Evolutionary conservation across 2,888 invertebrate species (phyloP).

Genomic region (Argyresthia albistria): DNA sequence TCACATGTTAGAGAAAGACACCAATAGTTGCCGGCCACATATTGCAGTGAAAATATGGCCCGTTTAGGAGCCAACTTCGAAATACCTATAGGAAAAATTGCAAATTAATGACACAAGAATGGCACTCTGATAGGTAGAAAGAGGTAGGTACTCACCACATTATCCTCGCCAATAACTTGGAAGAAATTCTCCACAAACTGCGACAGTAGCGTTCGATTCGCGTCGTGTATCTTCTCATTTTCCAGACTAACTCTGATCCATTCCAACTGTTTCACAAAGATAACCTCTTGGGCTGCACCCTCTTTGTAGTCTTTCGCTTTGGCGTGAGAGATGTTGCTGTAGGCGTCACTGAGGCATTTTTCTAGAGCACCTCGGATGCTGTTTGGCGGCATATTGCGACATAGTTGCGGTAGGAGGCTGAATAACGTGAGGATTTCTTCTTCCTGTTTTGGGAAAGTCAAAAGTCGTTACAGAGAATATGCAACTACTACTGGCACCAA

Average conservation of each 20-base stretch:
- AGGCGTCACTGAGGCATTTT: slow-evolving; percentile 50
- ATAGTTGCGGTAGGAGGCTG: slow-evolving; percentile 65
- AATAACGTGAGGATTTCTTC: slow-evolving; percentile 56
- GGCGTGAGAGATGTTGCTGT: slow-evolving; percentile 16
- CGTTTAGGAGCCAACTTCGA: no score
- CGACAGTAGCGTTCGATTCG: slow-evolving; percentile 67
- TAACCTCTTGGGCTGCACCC: slow-evolving; percentile 15
- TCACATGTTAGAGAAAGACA: no score
- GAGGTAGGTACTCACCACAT: slow-evolving; percentile 48
- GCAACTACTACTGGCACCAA: no score
- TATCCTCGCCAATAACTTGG: slow-evolving; percentile 45
- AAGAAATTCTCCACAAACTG: slow-evolving; percentile 62
- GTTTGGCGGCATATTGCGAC: slow-evolving; percentile 71
- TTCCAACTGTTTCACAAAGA: slow-evolving; percentile 35
- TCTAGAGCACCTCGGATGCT: slow-evolving; percentile 68
- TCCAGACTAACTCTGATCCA: slow-evolving; percentile 52
- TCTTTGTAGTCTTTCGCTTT: slow-evolving; percentile 15
- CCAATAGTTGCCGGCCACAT: no score
- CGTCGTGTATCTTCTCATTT: slow-evolving; percentile 69
- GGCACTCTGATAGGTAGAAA: no score
- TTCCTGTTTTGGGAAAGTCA: no score
- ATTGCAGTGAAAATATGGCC: no score
- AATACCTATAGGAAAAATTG: no score
- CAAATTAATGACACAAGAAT: no score
- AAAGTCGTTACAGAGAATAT: no score